Evolutionary conservation across 2,888 invertebrate species (phyloP).

Genomic region (Agrochola lychnidis): DNA sequence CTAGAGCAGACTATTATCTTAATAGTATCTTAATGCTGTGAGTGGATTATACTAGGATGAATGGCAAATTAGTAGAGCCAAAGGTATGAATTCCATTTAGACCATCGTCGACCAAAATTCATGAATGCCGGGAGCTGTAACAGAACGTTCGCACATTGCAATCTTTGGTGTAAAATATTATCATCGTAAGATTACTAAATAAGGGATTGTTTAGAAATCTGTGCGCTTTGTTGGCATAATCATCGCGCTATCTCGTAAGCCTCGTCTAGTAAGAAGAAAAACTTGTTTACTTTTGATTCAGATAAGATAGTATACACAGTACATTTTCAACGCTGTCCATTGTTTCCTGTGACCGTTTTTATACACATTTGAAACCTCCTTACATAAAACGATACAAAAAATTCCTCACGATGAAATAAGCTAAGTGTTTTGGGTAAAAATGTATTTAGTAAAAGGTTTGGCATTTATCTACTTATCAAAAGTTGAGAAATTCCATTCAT

Average conservation of each 20-base stretch:
- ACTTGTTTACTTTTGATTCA: conserved; percentile 46
- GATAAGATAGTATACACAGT: conserved; percentile 40
- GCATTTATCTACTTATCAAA: neutral
- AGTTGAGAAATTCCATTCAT: neutral
- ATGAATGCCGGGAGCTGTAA: neutral
- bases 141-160: conserved; percentile 12
- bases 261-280: conserved; percentile 35
- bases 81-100: conserved; percentile 22
- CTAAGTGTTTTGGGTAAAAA: neutral
- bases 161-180: conserved; percentile 44
- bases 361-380: conserved; percentile 12
- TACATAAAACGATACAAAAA: neutral
- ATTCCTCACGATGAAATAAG: neutral
- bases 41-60: conserved; percentile 13
- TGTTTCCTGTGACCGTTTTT: conserved; percentile 32
- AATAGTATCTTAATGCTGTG: conserved; percentile 36
- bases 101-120: conserved; percentile 2
- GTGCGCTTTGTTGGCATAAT: conserved; percentile 53
- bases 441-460: conserved; percentile 1
- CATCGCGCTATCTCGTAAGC: conserved; percentile 48
- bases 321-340: conserved; percentile 31
- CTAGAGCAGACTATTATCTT: conserved; percentile 35
- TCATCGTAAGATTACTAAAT: conserved; percentile 46
- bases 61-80: conserved; percentile 21
- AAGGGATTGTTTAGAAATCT: conserved; percentile 43